Base-by-base conservation (phyloP, 1,140 invertebrate genomes). In the Apis cerana region DNA sequence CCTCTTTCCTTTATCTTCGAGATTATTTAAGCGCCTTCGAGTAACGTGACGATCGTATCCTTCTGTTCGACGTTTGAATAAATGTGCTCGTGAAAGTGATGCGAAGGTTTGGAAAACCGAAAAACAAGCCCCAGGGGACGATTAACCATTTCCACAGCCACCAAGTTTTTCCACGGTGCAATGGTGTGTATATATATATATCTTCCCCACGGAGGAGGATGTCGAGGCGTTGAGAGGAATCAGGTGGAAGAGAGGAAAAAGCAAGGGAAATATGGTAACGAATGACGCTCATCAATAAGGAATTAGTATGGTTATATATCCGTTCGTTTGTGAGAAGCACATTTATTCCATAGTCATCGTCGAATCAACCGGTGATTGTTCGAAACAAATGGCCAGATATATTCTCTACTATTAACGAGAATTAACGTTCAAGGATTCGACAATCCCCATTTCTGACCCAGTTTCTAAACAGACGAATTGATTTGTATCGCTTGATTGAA, bases 271-370 rank as follows among this genome's bases (percentile, higher is more conserved):
- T 77, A 90, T 90, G 85, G 83, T 91, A 87, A 91, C 85, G 90
- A 91, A 91, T 91, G 90, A 89, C 87, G 85, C 82, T 88, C 90
- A 91, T 91, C 90, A 90, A 91, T 91, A 90, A 88, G 65, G 85
- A 90, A 90, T 91, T 91, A 90, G 75, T 75, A 85, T 2, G 23
- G 43, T 17, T 12, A 59, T 59, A 2, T 12, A 52, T 61, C 50
- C 43, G 58, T 70, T 58, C 54, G 76, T 62, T 78, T 87, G 69
- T 87, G 85, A 71, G 82, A 88, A 71, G 82, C 70, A 33, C n/a
- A 61, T 27, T 58, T 58, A 79, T 65, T 75, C 61, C 54, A 33
- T 80, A 43, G 71, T 75, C 64, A 52, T n/a, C 15, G 0, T 65
- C 83, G 78, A 79, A 80, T 87, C 86, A 81, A 64, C 54, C 13